phyloP scores from a whole-genome alignment of 2,113 vertebrate genomes.

The Gallinago paraguaiae region DNA sequence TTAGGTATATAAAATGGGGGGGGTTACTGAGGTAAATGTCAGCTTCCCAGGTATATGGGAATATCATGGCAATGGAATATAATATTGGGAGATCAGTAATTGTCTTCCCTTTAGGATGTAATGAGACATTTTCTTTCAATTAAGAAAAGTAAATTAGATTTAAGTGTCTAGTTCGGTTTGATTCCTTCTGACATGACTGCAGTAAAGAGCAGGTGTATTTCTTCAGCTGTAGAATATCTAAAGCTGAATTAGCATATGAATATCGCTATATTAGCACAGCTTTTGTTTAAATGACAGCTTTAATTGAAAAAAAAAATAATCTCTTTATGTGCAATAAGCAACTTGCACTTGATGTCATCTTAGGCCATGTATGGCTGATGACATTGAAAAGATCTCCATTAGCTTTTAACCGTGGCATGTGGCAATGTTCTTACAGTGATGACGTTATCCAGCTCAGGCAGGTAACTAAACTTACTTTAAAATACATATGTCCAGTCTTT shows the following conservation, averaged over 20 bases:
- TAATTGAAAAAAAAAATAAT: neutral
- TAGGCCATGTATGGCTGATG: neutral
- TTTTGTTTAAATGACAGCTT: neutral
- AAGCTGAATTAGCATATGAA: neutral
- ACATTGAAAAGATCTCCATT: neutral
- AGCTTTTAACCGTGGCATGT: neutral
- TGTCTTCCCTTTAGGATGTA: neutral
- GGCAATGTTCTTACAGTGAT: neutral
- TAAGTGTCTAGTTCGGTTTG: neutral
- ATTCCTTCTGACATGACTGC: neutral
- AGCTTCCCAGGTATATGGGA: neutral
- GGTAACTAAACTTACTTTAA: neutral
- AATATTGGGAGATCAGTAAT: neutral
- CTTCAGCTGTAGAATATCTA: neutral
- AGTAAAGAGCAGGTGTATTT: neutral
- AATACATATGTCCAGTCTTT: neutral
- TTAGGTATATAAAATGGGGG: neutral
- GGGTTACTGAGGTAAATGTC: neutral
- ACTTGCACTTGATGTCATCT: neutral
- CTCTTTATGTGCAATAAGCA: neutral
- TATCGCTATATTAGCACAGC: neutral
- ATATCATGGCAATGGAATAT: neutral
- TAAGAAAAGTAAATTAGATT: neutral
- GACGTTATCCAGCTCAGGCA: neutral
- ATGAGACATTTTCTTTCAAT: neutral